Conservation (phyloP, 2,888 invertebrate species). For the Ephialtes manifestator region DNA sequence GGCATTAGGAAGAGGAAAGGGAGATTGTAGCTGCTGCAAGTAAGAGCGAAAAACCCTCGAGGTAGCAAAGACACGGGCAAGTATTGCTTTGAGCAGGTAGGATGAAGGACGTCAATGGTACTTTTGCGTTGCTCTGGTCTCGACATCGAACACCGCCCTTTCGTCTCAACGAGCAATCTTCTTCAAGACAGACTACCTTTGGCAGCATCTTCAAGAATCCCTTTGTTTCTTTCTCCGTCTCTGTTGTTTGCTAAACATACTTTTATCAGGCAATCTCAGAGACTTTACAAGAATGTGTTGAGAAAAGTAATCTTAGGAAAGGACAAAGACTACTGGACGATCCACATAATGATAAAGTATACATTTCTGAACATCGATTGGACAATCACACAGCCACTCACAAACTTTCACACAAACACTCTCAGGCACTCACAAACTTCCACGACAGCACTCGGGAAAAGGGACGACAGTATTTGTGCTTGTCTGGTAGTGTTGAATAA, state of each 20-base stretch:
- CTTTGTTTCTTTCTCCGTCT: constrained; percentile 37
- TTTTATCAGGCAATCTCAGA: not conserved
- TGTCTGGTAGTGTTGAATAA: too few relatives aligned
- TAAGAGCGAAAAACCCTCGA: constrained; percentile 45
- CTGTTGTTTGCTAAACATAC: not conserved
- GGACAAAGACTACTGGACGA: too few relatives aligned
- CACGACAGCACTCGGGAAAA: too few relatives aligned
- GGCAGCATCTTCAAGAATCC: constrained; percentile 4
- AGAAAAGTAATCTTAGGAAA: not conserved
- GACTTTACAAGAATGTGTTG: not conserved
- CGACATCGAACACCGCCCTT: constrained; percentile 62
- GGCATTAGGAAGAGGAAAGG: constrained; percentile 33
- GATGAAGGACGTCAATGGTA: constrained; percentile 59
- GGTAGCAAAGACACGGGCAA: constrained; percentile 57
- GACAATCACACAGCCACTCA: too few relatives aligned
- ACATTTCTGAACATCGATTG: too few relatives aligned
- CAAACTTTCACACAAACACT: too few relatives aligned
- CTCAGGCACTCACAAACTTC: too few relatives aligned
- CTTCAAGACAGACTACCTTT: constrained; percentile 30
- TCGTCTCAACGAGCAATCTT: constrained; percentile 53
- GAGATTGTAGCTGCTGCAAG: constrained; percentile 16
- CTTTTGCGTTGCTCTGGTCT: constrained; percentile 35
- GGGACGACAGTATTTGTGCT: too few relatives aligned
- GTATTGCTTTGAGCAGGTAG: constrained; percentile 64
- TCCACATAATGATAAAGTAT: not conserved